Evolutionary conservation across 2,797 vertebrate genomes (phyloP).

Genomic region (Rhinoraja longicauda): DNA sequence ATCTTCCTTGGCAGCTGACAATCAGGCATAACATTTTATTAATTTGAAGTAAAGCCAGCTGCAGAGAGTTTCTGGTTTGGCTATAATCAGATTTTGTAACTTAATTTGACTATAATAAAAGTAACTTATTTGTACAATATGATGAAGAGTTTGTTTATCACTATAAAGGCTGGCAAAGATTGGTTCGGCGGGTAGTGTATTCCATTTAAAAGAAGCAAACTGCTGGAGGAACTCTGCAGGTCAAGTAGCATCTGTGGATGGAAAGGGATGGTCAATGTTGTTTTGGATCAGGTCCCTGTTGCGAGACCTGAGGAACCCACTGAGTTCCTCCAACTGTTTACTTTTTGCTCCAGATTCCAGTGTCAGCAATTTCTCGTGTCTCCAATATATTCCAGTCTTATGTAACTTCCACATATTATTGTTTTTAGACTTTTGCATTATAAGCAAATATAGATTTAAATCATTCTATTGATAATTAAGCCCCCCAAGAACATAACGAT

Average conservation of each 20-base stretch:
- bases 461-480: neutral
- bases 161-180: neutral
- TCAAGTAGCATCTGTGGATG: too few relatives aligned
- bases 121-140: slow-evolving; percentile 28
- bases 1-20: slow-evolving; percentile 45
- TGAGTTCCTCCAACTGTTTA: too few relatives aligned
- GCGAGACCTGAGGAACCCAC: too few relatives aligned
- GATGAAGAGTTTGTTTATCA: neutral
- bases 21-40: neutral
- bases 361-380: too few relatives aligned
- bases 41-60: slow-evolving; percentile 25
- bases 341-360: too few relatives aligned
- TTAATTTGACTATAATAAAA: slow-evolving; percentile 21
- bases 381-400: neutral
- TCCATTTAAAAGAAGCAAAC: neutral
- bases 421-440: neutral
- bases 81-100: slow-evolving; percentile 21
- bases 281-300: too few relatives aligned
- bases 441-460: neutral
- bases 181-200: neutral
- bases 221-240: too few relatives aligned
- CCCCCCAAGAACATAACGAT: too few relatives aligned
- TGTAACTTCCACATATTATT: neutral
- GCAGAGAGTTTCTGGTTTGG: neutral
- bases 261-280: too few relatives aligned